Conservation (phyloP, 2,888 invertebrate genomes). For the Panorpa germanica region DNA sequence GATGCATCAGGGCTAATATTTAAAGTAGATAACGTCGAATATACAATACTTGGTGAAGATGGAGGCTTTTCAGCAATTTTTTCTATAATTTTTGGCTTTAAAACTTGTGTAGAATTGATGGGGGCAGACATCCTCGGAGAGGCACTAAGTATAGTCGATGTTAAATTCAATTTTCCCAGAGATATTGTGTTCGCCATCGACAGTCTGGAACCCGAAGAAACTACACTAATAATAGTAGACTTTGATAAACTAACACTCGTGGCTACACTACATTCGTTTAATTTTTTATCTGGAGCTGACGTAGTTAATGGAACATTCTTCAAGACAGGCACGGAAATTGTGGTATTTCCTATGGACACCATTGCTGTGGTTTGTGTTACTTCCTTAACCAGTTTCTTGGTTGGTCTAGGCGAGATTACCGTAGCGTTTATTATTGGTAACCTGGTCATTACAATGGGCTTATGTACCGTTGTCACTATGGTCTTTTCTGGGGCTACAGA, state of each 20-base stretch:
- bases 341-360: constrained; percentile 24
- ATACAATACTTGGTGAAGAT: constrained; percentile 29
- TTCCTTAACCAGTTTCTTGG: constrained; percentile 30
- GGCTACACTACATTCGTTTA: constrained; percentile 24
- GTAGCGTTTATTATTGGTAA: constrained; percentile 25
- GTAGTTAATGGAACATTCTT: constrained; percentile 17
- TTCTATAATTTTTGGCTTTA: constrained; percentile 28
- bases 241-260: constrained; percentile 25
- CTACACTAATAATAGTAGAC: constrained; percentile 29
- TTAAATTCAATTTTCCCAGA: constrained; percentile 26
- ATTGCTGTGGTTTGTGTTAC: constrained; percentile 36
- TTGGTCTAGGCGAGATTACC: constrained; percentile 23
- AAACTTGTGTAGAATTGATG: constrained; percentile 28
- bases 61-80: constrained; percentile 31
- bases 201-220: constrained; percentile 23
- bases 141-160: constrained; percentile 20
- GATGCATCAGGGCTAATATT: constrained; percentile 33
- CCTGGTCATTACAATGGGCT: constrained; percentile 23
- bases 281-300: no score
- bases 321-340: constrained; percentile 23
- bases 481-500: constrained; percentile 5
- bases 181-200: constrained; percentile 24
- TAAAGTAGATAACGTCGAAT: constrained; percentile 33
- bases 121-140: constrained; percentile 26
- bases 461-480: not conserved